phyloP scores from a whole-genome alignment of 2,888 invertebrate species.

The Pristionchus exspectatus region DNA sequence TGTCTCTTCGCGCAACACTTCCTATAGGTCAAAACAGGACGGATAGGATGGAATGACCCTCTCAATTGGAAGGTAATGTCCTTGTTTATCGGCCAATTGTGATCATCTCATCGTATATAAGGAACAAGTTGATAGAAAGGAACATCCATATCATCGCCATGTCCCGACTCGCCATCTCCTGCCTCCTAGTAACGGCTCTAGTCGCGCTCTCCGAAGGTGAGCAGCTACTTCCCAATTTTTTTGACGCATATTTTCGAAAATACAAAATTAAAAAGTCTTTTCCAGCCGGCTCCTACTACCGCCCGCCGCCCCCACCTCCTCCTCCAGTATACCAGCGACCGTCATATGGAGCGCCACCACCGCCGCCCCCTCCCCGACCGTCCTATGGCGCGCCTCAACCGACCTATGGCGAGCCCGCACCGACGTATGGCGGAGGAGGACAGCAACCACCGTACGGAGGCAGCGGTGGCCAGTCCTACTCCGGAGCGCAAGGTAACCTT shows the following conservation, averaged over 20 bases:
- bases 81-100: neutral
- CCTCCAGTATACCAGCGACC: slow-evolving; percentile 10
- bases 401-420: neutral
- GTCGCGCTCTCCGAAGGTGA: neutral
- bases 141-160: neutral
- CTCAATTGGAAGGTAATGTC: too few species aligned
- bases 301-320: slow-evolving; percentile 1
- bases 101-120: neutral
- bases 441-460: neutral
- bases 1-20: neutral
- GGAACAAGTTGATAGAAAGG: neutral
- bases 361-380: neutral
- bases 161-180: neutral
- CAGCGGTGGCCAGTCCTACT: neutral
- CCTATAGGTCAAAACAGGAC: neutral
- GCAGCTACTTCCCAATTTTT: neutral
- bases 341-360: neutral
- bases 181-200: neutral
- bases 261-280: too few species aligned
- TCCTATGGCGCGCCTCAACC: neutral
- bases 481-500: neutral
- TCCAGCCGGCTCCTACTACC: slow-evolving; percentile 1
- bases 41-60: neutral
- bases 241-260: neutral
- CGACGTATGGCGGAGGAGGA: neutral